Percentiles rank a stretch among this genome's conserved stretches.
phyloP scores from a whole-genome alignment of 1,140 invertebrate species.

The Hirudo medicinalis region DNA sequence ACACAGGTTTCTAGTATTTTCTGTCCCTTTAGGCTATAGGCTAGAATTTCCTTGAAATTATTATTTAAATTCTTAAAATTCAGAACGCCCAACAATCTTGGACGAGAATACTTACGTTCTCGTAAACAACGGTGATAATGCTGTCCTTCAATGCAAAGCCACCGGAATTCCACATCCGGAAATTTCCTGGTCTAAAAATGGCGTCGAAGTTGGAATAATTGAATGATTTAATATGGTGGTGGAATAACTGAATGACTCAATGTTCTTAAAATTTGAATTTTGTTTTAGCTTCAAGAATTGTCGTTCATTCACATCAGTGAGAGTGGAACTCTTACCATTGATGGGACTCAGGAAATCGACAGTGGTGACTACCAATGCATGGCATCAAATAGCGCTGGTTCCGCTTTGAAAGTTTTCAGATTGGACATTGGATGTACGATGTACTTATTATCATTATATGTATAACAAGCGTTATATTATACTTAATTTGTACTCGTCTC shows the following conservation, averaged over 20 bases:
- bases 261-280: background rate
- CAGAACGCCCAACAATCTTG: slow-evolving; percentile 34
- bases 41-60: too few relatives aligned
- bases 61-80: slow-evolving; percentile 14
- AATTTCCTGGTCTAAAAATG: slow-evolving; percentile 42
- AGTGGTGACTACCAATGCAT: slow-evolving; percentile 42
- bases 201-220: slow-evolving; percentile 28
- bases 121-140: slow-evolving; percentile 35
- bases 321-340: slow-evolving; percentile 32
- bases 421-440: slow-evolving; percentile 43
- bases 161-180: slow-evolving; percentile 40
- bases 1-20: slow-evolving; percentile 28
- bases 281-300: slow-evolving; percentile 32
- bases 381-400: slow-evolving; percentile 42
- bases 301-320: slow-evolving; percentile 33
- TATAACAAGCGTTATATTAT: background rate
- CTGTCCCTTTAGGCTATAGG: too few relatives aligned
- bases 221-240: background rate
- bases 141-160: slow-evolving; percentile 33
- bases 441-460: background rate
- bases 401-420: slow-evolving; percentile 30
- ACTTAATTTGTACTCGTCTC: background rate
- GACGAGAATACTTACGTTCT: slow-evolving; percentile 27
- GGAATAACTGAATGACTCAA: background rate
- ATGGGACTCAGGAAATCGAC: slow-evolving; percentile 32